Conservation (phyloP, 2,888 invertebrate genomes). For the Allophyes oxyacanthae region DNA sequence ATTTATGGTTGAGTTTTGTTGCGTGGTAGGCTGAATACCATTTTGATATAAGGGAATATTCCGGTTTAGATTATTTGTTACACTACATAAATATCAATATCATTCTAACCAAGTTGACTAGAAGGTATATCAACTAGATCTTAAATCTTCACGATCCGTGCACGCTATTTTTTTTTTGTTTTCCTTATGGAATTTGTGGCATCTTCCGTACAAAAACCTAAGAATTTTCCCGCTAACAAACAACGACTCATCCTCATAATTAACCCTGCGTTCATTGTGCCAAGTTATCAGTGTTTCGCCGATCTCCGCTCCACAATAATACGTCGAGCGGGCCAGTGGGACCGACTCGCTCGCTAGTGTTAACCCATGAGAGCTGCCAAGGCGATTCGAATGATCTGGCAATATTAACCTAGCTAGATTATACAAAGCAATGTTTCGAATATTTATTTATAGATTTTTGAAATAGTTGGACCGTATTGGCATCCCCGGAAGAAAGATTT, state of each 20-base stretch:
- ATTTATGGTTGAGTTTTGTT: slow-evolving; percentile 19
- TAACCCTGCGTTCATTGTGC: slow-evolving; percentile 21
- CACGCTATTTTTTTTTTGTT: too few species aligned
- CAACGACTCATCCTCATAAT: slow-evolving; percentile 38
- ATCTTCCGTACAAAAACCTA: slow-evolving; percentile 19
- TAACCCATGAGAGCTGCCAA: slow-evolving; percentile 1
- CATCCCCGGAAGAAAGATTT: slow-evolving; percentile 4
- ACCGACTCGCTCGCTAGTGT: slow-evolving; percentile 16
- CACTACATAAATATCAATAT: too few species aligned
- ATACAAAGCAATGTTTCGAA: too few species aligned
- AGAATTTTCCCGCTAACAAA: slow-evolving; percentile 15
- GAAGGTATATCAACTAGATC: too few species aligned
- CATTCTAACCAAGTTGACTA: too few species aligned
- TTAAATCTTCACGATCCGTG: too few species aligned
- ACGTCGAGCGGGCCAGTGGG: slow-evolving; percentile 26
- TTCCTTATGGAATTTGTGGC: too few species aligned
- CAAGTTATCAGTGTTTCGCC: slow-evolving; percentile 13
- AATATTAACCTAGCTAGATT: not conserved
- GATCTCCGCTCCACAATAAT: slow-evolving; percentile 6
- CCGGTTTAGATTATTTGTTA: too few species aligned
- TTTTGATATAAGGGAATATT: too few species aligned
- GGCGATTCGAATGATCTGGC: slow-evolving; percentile 1
- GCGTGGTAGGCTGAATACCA: slow-evolving; percentile 1
- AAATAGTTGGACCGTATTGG: not conserved
- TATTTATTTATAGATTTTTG: too few species aligned